A percentile compares a stretch with the other conserved stretches of the same genome.
These are phyloP conservation scores for Cebus imitator DNA, from an alignment of 2,113 vertebrate genomes.

Conservation along the genomic window DNA sequence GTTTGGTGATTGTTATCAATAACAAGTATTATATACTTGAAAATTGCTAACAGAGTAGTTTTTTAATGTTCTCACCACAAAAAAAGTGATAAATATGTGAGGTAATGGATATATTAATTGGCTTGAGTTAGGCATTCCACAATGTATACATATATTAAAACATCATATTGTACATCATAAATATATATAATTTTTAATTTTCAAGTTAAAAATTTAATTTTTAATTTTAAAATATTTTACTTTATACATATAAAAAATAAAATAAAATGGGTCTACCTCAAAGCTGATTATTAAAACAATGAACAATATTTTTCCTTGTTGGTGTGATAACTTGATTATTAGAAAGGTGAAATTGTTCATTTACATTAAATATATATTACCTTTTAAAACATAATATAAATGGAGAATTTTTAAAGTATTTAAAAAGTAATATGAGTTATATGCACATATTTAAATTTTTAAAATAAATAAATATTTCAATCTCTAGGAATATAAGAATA, in stretches of 20 bases:
- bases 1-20: background rate
- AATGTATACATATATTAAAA: background rate
- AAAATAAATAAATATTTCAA: slow-evolving; percentile 34
- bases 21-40: background rate
- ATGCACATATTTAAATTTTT: background rate
- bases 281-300: background rate
- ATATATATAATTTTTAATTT: background rate
- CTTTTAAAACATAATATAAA: too few relatives aligned
- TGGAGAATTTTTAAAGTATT: background rate
- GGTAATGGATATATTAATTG: background rate
- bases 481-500: slow-evolving; percentile 82
- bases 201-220: background rate
- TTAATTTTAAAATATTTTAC: background rate
- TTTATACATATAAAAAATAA: background rate
- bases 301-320: background rate
- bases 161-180: background rate
- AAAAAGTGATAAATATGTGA: background rate
- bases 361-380: too few relatives aligned
- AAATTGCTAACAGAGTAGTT: background rate
- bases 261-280: background rate
- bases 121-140: background rate
- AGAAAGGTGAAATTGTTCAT: too few relatives aligned
- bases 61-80: background rate
- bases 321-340: background rate
- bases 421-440: slow-evolving; percentile 27